phyloP scores from a whole-genome alignment of 2,888 invertebrate genomes.

The Corythucha ciliata region DNA sequence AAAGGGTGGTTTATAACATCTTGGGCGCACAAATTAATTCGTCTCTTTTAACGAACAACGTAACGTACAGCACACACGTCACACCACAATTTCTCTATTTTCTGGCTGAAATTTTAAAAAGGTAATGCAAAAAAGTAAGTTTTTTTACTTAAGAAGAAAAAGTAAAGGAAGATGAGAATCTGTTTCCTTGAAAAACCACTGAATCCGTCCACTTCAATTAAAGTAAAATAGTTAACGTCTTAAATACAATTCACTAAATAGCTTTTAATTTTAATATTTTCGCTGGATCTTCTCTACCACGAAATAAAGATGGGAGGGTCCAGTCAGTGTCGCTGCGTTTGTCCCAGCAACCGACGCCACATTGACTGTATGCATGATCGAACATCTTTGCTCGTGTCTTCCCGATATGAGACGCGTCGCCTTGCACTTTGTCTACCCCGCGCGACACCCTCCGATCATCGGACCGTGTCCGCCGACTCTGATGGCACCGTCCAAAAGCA shows the following conservation, averaged over 20 bases:
- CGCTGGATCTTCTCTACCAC: no score
- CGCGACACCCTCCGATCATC: conserved; percentile 45
- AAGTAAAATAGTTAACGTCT: no score
- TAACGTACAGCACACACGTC: conserved; percentile 63
- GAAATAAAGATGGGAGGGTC: conserved; percentile 66
- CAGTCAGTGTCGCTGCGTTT: conserved; percentile 59
- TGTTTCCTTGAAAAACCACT: no score
- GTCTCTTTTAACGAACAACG: no score
- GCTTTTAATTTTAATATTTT: no score
- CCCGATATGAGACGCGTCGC: conserved; percentile 59
- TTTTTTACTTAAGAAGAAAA: no score
- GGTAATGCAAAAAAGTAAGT: no score
- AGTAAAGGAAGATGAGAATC: no score
- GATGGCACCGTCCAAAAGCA: conserved; percentile 11
- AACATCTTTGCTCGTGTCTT: conserved; percentile 56
- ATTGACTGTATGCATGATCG: conserved; percentile 51
- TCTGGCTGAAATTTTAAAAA: conserved; percentile 52
- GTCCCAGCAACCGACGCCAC: conserved; percentile 57
- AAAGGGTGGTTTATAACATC: conserved; percentile 55
- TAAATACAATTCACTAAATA: no score
- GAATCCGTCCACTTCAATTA: no score
- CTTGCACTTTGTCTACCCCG: conserved; percentile 56
- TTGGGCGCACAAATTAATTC: no score
- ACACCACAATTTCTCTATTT: conserved; percentile 62
- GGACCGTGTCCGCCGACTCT: conserved; percentile 22